Conservation (phyloP, 2,888 invertebrate species). For the Subacronicta megacephala region DNA sequence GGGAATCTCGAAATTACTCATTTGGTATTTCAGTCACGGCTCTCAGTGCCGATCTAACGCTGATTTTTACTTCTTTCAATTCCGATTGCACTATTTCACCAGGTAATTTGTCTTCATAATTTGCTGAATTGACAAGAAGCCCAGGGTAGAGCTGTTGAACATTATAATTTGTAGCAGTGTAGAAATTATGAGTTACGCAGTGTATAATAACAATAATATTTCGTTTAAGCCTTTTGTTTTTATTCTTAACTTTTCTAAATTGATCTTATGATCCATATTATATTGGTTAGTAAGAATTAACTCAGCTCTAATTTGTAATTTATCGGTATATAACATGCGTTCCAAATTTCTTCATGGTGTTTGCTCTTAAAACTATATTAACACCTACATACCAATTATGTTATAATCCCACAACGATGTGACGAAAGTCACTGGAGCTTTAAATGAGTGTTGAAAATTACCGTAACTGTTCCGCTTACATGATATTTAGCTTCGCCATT, state of each 20-base stretch:
- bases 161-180: conserved; percentile 26
- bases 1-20: conserved; percentile 88
- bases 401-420: conserved; percentile 61
- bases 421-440: conserved; percentile 68
- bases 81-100: conserved; percentile 85
- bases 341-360: conserved; percentile 15
- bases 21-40: conserved; percentile 87
- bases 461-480: conserved; percentile 69
- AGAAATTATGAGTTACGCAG: too few relatives aligned
- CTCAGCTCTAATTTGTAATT: conserved; percentile 17
- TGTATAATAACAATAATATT: too few relatives aligned
- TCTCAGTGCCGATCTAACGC: conserved; percentile 77
- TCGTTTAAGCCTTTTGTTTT: too few relatives aligned
- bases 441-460: conserved; percentile 78
- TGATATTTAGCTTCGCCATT: conserved; percentile 52
- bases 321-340: conserved; percentile 19
- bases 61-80: conserved; percentile 89
- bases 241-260: too few relatives aligned
- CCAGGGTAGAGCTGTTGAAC: conserved; percentile 30
- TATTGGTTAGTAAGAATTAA: background rate
- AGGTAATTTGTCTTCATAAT: conserved; percentile 83
- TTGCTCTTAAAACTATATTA: conserved; percentile 33
- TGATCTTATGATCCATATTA: background rate
- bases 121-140: conserved; percentile 55
- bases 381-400: conserved; percentile 70